These are phyloP conservation scores for Cyanoramphus novaezelandiae DNA, from an alignment of 2,113 vertebrate genomes.

Conservation along the genomic window DNA sequence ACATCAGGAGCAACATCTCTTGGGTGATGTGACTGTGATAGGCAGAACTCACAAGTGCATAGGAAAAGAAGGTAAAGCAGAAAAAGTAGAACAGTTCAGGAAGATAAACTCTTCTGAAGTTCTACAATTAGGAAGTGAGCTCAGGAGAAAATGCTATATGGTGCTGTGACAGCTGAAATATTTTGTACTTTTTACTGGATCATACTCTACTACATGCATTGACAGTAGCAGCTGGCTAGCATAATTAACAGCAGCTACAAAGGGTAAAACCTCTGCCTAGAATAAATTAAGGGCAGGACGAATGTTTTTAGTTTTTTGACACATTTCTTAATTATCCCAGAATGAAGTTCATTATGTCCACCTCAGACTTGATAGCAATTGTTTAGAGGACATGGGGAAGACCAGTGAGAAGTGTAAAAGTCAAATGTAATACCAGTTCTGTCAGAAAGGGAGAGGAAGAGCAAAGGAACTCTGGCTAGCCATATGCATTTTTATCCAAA, in stretches of 20 bases:
- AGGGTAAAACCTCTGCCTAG: not conserved
- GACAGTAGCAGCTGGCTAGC: not conserved
- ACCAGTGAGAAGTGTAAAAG: not conserved
- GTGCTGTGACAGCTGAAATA: not conserved
- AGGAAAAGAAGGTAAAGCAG: not conserved
- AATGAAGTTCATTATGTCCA: not conserved
- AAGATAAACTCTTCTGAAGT: not conserved
- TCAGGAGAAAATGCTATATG: not conserved
- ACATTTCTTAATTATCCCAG: not conserved
- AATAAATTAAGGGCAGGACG: not conserved
- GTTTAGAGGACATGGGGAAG: not conserved
- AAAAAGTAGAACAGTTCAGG: not conserved
- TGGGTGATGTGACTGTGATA: not conserved
- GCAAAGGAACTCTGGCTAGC: not conserved
- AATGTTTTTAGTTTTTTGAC: not conserved
- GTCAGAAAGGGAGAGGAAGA: not conserved
- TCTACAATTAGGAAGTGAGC: not conserved
- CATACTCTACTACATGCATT: not conserved
- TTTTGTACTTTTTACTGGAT: not conserved
- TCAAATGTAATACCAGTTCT: not conserved
- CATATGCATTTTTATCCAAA: not conserved
- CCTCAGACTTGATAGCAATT: not conserved
- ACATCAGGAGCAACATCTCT: not conserved
- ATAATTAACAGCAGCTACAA: slow-evolving; percentile 9
- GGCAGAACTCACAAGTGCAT: not conserved